These are phyloP conservation scores for Venusia cambrica DNA, from an alignment of 2,888 invertebrate species.

Conservation along the genomic window DNA sequence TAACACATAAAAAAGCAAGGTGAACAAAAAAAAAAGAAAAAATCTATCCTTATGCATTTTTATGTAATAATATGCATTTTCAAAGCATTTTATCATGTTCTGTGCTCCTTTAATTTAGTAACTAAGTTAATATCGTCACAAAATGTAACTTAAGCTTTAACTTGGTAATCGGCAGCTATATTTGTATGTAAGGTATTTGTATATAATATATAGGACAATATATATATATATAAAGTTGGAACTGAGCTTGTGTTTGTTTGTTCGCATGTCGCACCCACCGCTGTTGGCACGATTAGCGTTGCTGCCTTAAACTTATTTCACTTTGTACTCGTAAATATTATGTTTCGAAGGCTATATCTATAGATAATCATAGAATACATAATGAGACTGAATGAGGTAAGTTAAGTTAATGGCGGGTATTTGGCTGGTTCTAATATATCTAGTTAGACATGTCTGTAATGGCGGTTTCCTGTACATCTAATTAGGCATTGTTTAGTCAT, in stretches of 20 bases:
- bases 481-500: too few relatives aligned
- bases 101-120: conserved; percentile 5
- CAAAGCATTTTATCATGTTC: conserved; percentile 1
- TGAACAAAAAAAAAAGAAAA: too few relatives aligned
- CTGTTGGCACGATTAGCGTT: conserved; percentile 33
- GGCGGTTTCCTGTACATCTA: too few relatives aligned
- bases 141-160: conserved; percentile 45
- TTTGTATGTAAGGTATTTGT: conserved; percentile 25
- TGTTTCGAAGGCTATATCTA: too few relatives aligned
- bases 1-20: too few relatives aligned
- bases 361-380: too few relatives aligned
- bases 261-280: conserved; percentile 49
- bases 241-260: conserved; percentile 61
- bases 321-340: too few relatives aligned
- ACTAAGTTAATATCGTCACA: conserved; percentile 32
- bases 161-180: conserved; percentile 30
- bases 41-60: too few relatives aligned
- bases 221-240: conserved; percentile 52
- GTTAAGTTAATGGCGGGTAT: too few relatives aligned
- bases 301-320: neutral
- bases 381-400: too few relatives aligned
- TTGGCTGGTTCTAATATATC: too few relatives aligned
- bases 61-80: conserved; percentile 1
- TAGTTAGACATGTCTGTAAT: too few relatives aligned
- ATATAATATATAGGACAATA: conserved; percentile 34